Evolutionary conservation across 2,797 vertebrate species (phyloP).

Genomic region (Crenichthys baileyi): DNA sequence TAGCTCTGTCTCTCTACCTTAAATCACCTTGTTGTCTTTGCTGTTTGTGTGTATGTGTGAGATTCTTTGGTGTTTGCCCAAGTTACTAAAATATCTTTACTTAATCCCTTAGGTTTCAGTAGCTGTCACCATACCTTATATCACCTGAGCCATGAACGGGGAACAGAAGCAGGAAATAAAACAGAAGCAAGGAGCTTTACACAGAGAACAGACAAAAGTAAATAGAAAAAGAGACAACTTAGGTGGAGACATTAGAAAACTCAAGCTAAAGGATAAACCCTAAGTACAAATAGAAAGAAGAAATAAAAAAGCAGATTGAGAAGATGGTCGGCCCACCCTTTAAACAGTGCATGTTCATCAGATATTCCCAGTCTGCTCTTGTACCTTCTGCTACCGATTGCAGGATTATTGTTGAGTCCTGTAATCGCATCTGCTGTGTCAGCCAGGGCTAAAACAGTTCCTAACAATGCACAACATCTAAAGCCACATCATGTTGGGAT

Average conservation of each 20-base stretch:
- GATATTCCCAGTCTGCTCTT: background rate
- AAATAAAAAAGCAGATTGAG: background rate
- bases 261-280: slow-evolving; percentile 11
- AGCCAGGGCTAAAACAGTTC: slow-evolving; percentile 41
- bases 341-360: slow-evolving; percentile 51
- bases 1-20: slow-evolving; percentile 51
- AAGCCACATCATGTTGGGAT: slow-evolving; percentile 39
- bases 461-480: slow-evolving; percentile 28
- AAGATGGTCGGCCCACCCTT: slow-evolving; percentile 22
- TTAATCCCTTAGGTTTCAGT: slow-evolving; percentile 67
- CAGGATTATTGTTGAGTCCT: slow-evolving; percentile 53
- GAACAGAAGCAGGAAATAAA: slow-evolving; percentile 22
- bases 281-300: slow-evolving; percentile 5
- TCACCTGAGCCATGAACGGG: slow-evolving; percentile 49
- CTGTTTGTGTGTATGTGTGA: slow-evolving; percentile 44
- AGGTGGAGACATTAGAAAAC: slow-evolving; percentile 13
- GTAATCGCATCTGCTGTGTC: slow-evolving; percentile 61
- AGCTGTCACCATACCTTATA: slow-evolving; percentile 63
- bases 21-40: slow-evolving; percentile 46
- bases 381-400: slow-evolving; percentile 38
- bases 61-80: slow-evolving; percentile 39
- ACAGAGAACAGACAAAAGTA: slow-evolving; percentile 17
- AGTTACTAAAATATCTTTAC: slow-evolving; percentile 62
- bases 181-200: slow-evolving; percentile 11
- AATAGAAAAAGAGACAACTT: slow-evolving; percentile 38